Evolutionary conservation across 1,140 invertebrate species (phyloP).

Genomic region (Drosophila busckii): DNA sequence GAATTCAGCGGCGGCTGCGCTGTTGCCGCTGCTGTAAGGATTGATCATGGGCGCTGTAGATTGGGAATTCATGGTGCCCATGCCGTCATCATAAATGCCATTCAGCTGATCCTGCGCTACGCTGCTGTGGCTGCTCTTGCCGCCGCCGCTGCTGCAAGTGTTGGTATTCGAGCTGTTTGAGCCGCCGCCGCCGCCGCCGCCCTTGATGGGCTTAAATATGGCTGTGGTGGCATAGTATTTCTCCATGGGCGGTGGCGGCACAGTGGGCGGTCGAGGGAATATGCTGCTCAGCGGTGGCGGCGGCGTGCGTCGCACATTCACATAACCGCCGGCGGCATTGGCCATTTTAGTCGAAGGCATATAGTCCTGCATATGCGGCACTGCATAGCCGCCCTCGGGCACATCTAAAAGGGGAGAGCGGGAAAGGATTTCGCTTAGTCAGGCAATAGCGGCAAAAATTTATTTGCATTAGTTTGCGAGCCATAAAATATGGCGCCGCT

Average conservation of each 20-base stretch:
- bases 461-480: constrained; percentile 68
- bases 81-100: constrained; percentile 70
- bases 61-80: constrained; percentile 76
- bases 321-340: constrained; percentile 64
- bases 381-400: constrained; percentile 81
- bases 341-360: constrained; percentile 76
- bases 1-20: constrained; percentile 61
- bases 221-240: constrained; percentile 86
- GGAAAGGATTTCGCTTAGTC: constrained; percentile 52
- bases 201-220: constrained; percentile 78
- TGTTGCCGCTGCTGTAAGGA: constrained; percentile 57
- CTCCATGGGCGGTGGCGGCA: constrained; percentile 85
- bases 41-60: constrained; percentile 76
- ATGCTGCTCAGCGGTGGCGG: constrained; percentile 81
- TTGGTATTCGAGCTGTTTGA: constrained; percentile 49
- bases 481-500: constrained; percentile 63
- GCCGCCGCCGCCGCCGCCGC: constrained; percentile 41
- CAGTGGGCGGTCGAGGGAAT: constrained; percentile 82
- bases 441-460: constrained; percentile 58
- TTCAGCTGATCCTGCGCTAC: constrained; percentile 51
- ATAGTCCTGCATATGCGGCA: constrained; percentile 79
- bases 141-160: constrained; percentile 56
- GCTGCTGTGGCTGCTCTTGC: constrained; percentile 67
- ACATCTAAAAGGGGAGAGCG: constrained; percentile 78
- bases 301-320: constrained; percentile 76